Evolutionary conservation across 1,140 invertebrate species (phyloP), one percentile per base, ranked within the genome.

Genomic region (Macrosteles quadrilineatus): DNA sequence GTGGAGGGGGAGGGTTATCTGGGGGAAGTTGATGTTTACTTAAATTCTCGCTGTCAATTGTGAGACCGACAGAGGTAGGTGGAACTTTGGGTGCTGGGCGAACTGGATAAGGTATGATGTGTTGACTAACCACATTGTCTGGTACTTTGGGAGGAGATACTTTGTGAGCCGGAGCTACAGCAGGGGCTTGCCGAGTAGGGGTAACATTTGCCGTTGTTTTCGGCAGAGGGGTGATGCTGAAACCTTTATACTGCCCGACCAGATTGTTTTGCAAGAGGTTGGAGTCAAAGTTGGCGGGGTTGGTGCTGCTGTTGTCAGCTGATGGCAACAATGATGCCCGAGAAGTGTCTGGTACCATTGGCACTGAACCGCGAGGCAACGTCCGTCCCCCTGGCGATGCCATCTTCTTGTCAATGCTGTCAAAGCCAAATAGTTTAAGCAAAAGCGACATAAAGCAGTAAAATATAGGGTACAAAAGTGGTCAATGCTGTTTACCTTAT

Each of bases 241-340:
- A 94, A 0, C 92, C 92, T 81, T 93, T 93, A 80, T 93, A 94
- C 71, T 93, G 90, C 0, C 92, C 92, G 75, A 93, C 91, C 75
- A 94, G 86, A 69, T 87, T 85, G 73, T 83, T 86, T 72, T 85
- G 83, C 73, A 87, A 74, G 47, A 45, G 79, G 72, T 70, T 82
- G 1, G 84, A 78, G 0, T 83, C 81, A 30, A 84, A 81, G 66
- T 84, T 85, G 68, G 83, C 83, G 57, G 83, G 85, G 19, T 84
- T 78, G 6, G 81, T 80, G 40, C 82, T 82, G 65, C 80, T 0
- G 83, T 83, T 74, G 83, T 82, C 59, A 79, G 78, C 83, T 86
- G 80, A 80, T 88, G 76, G 76, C 76, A 85, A 76, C 4, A 85
- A 75, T 68, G 75, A 73, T 12, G 73, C 68, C 31, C 55, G 67